These are phyloP conservation scores for Trididemnum miniatum DNA, from an alignment of 23 tunicate genomes.

Conservation along the genomic window DNA sequence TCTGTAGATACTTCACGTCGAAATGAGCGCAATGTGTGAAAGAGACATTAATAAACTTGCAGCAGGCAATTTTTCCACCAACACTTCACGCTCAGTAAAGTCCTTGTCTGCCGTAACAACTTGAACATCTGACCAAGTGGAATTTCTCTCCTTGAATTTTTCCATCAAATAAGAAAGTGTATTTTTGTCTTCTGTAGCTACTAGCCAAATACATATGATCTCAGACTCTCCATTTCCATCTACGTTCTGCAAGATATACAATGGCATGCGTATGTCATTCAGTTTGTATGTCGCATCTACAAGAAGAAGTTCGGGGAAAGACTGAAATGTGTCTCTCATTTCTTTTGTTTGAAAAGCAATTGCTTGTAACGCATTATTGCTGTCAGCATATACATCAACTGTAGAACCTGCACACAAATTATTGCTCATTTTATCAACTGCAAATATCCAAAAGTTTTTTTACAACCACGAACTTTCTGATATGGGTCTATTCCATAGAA, in stretches of 20 bases:
- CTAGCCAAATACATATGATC: conserved; percentile 20
- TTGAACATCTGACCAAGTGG: neutral
- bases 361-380: neutral
- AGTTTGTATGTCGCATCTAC: conserved; percentile 26
- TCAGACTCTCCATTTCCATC: conserved; percentile 30
- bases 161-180: neutral
- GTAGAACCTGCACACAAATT: no score
- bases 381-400: neutral
- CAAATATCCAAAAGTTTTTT: no score
- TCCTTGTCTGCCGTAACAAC: neutral
- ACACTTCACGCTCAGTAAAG: neutral
- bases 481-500: no score
- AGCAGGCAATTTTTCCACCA: neutral
- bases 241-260: neutral
- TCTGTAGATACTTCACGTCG: neutral
- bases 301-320: conserved; percentile 35
- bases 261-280: neutral
- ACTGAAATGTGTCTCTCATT: conserved; percentile 15
- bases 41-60: neutral
- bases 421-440: no score
- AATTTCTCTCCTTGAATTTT: neutral
- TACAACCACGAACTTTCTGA: no score
- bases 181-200: neutral
- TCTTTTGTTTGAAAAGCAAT: conserved; percentile 27
- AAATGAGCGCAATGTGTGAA: neutral